Percentiles rank a stretch among this genome's conserved stretches.
Conservation (phyloP, 2,888 invertebrate genomes). For the Panorpa germanica region DNA sequence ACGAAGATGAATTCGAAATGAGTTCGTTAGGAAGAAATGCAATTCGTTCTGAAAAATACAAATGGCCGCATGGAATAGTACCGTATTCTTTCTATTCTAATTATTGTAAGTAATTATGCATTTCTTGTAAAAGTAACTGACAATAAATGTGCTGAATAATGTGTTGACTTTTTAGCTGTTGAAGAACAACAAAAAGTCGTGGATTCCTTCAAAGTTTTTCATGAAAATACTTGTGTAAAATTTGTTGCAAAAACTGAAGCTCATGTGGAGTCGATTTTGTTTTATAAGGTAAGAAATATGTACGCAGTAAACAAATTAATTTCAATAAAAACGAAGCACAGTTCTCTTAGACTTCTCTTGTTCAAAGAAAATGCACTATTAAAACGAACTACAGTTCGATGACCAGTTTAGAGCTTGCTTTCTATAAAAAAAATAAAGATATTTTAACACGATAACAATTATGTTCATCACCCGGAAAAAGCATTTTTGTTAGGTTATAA, state of each 20-base stretch:
- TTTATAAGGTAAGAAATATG: slow-evolving; percentile 4
- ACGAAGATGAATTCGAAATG: too few species aligned
- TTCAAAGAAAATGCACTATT: too few species aligned
- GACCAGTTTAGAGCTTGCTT: too few species aligned
- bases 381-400: too few species aligned
- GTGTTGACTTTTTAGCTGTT: slow-evolving; percentile 9
- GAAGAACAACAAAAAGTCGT: slow-evolving; percentile 16
- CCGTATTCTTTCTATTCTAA: slow-evolving; percentile 16
- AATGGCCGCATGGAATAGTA: slow-evolving; percentile 19
- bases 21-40: slow-evolving; percentile 21
- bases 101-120: slow-evolving; percentile 8
- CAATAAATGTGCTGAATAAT: background rate
- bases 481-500: too few species aligned
- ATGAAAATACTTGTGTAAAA: slow-evolving; percentile 18
- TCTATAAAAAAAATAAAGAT: too few species aligned
- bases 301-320: too few species aligned
- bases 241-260: slow-evolving; percentile 13
- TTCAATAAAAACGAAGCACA: too few species aligned
- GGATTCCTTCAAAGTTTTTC: slow-evolving; percentile 16
- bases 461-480: too few species aligned
- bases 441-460: too few species aligned
- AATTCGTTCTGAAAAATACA: slow-evolving; percentile 15
- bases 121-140: background rate
- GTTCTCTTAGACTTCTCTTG: too few species aligned
- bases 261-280: slow-evolving; percentile 7